Percentiles rank a stretch among this genome's conserved stretches.
phyloP scores from a whole-genome alignment of 1,140 invertebrate species.

The Stegodyphus dumicola region DNA sequence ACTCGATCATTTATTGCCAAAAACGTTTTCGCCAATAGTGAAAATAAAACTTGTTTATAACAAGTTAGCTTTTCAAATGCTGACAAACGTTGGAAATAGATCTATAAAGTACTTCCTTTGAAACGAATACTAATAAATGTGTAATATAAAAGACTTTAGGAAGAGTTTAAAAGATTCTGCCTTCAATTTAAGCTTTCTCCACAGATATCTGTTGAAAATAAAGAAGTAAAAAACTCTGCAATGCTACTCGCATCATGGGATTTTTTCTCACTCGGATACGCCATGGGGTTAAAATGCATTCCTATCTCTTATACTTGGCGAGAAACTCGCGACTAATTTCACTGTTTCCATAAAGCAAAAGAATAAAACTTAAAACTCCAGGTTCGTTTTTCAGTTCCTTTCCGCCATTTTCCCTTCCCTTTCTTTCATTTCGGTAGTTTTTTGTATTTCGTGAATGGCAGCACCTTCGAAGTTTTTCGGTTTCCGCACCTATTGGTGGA shows the following conservation, averaged over 20 bases:
- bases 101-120: no score
- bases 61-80: no score
- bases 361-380: neutral
- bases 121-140: no score
- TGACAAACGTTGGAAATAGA: no score
- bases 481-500: constrained; percentile 31
- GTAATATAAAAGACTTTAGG: no score
- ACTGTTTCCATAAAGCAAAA: constrained; percentile 19
- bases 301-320: neutral
- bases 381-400: neutral
- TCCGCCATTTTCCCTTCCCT: constrained; percentile 18
- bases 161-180: no score
- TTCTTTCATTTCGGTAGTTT: constrained; percentile 1
- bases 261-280: neutral
- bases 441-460: constrained; percentile 18
- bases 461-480: constrained; percentile 31
- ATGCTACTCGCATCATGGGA: neutral
- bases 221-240: no score
- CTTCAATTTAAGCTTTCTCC: no score
- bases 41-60: no score
- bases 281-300: neutral
- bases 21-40: no score
- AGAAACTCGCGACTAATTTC: constrained; percentile 8
- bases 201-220: no score
- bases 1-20: no score